A percentile compares a stretch with the other conserved stretches of the same genome.
Conservation (phyloP, 1,140 invertebrate genomes). For the Drosophila trapezifrons region DNA sequence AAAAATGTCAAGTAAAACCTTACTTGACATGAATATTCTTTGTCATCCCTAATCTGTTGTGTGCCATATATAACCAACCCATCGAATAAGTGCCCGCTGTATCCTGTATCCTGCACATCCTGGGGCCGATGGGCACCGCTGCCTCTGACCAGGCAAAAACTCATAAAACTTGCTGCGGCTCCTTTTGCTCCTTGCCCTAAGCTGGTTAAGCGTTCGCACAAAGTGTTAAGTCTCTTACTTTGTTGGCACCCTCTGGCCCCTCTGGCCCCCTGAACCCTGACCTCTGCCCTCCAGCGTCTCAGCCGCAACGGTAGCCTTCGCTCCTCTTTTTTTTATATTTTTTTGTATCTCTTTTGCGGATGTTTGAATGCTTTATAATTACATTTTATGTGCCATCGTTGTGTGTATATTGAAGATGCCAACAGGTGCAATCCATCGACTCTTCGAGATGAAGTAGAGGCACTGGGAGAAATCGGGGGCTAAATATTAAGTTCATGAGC, state of each 20-base stretch:
- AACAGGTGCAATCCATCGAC: constrained; percentile 61
- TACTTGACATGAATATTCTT: neutral
- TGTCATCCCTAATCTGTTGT: constrained; percentile 13
- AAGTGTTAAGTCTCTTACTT: constrained; percentile 73
- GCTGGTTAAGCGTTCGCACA: constrained; percentile 72
- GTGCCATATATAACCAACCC: constrained; percentile 1
- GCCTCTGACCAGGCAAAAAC: constrained; percentile 40
- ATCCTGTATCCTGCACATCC: constrained; percentile 10
- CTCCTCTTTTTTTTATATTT: neutral
- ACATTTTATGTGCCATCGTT: constrained; percentile 67
- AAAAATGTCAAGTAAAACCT: neutral
- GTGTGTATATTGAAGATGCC: constrained; percentile 45
- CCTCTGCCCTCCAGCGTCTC: neutral
- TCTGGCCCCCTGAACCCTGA: no score
- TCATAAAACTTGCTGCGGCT: constrained; percentile 67
- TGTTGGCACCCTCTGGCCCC: constrained; percentile 27
- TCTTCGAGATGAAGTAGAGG: constrained; percentile 19
- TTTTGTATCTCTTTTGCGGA: constrained; percentile 28
- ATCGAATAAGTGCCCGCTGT: constrained; percentile 1
- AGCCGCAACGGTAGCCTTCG: neutral
- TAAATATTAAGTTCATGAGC: neutral
- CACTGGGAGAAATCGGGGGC: neutral
- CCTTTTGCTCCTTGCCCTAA: constrained; percentile 50
- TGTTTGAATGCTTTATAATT: constrained; percentile 78
- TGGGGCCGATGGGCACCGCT: constrained; percentile 13